phyloP scores from a whole-genome alignment of 2,113 vertebrate genomes.

The Mobula hypostoma region DNA sequence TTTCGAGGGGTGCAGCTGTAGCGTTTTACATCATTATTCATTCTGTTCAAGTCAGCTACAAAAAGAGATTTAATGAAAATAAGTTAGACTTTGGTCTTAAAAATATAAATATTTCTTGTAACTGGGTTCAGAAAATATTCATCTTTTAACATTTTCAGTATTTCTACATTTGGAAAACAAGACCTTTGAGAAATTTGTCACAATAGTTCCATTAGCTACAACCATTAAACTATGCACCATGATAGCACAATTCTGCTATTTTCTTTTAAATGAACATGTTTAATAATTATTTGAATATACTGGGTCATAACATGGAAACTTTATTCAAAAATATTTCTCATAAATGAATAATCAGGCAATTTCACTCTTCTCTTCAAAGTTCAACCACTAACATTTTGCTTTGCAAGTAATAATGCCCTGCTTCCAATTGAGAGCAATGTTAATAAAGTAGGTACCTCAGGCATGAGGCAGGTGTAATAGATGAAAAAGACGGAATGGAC shows the following conservation, averaged over 20 bases:
- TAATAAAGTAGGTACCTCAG: background rate
- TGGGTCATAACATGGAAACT: background rate
- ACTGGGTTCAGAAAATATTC: background rate
- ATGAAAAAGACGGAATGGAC: no score
- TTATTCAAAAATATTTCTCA: background rate
- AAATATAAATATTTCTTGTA: background rate
- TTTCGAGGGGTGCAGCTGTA: constrained; percentile 94
- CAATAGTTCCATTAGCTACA: background rate
- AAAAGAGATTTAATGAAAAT: background rate
- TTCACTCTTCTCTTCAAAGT: background rate
- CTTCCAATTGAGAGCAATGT: background rate
- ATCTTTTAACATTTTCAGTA: background rate
- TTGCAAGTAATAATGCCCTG: background rate
- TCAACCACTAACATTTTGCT: background rate
- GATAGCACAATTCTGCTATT: background rate
- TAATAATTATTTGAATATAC: background rate
- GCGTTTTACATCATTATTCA: constrained; percentile 85
- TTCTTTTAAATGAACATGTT: background rate
- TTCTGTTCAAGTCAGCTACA: constrained; percentile 84
- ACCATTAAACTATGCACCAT: background rate
- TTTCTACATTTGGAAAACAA: background rate
- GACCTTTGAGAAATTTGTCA: background rate
- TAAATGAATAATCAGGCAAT: background rate
- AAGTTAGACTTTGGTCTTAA: background rate
- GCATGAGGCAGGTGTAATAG: background rate